Evolutionary conservation across 2,113 vertebrate genomes (phyloP).

Genomic region (Psettodes erumei): DNA sequence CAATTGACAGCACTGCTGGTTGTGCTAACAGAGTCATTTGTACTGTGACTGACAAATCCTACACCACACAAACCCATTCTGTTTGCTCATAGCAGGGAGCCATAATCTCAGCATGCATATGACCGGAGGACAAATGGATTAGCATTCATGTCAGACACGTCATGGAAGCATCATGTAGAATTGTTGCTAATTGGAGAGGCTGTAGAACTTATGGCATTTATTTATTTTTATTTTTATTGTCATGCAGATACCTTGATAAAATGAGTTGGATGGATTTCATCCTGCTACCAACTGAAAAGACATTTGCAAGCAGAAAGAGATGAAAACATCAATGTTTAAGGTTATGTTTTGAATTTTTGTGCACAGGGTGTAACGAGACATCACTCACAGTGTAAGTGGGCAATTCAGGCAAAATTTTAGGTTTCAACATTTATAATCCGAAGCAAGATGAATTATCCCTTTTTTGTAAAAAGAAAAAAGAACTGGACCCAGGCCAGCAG

Average conservation of each 20-base stretch:
- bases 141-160: conserved; percentile 33
- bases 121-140: conserved; percentile 45
- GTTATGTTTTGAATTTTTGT: conserved; percentile 4
- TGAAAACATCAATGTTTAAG: neutral
- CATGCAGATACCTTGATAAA: conserved; percentile 16
- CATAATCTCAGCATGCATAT: conserved; percentile 38
- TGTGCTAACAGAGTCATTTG: conserved; percentile 49
- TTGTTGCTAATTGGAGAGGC: conserved; percentile 29
- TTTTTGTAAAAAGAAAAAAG: conserved; percentile 11
- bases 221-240: neutral
- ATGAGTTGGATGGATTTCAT: neutral
- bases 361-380: neutral
- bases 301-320: neutral
- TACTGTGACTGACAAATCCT: conserved; percentile 47
- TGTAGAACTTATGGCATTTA: neutral
- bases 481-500: neutral
- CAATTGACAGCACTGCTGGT: conserved; percentile 34
- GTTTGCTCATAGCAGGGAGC: conserved; percentile 32
- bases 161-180: conserved; percentile 22
- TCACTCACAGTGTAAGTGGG: neutral
- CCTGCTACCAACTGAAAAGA: neutral
- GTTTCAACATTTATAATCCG: conserved; percentile 26
- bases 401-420: conserved; percentile 19
- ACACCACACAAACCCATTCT: conserved; percentile 9
- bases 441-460: conserved; percentile 4